Evolutionary conservation across 2,113 vertebrate genomes (phyloP).

Genomic region (Pogona vitticeps): DNA sequence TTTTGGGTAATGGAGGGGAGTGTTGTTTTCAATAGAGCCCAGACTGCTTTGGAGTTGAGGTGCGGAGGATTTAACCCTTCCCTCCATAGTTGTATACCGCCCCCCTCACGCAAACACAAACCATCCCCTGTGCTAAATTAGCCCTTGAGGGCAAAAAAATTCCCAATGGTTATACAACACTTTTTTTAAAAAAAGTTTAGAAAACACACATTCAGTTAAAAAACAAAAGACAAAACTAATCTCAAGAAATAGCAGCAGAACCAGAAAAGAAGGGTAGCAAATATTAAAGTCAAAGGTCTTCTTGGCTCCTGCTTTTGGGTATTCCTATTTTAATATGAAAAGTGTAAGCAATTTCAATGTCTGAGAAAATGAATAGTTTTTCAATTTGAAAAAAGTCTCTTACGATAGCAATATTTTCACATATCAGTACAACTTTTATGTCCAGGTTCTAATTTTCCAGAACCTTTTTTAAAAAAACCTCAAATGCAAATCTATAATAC

Average conservation of each 20-base stretch:
- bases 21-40: not conserved
- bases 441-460: not conserved
- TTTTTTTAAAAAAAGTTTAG: not conserved
- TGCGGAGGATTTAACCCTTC: not conserved
- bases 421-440: not conserved
- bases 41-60: not conserved
- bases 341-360: too few species aligned
- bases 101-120: too few species aligned
- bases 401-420: not conserved
- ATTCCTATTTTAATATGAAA: not conserved
- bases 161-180: too few species aligned
- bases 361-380: not conserved
- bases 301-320: not conserved
- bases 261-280: not conserved
- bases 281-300: not conserved
- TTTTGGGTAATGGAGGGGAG: too few species aligned
- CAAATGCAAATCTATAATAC: too few species aligned
- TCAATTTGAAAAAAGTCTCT: not conserved
- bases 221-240: not conserved
- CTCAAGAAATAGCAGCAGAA: not conserved
- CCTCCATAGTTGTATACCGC: too few species aligned
- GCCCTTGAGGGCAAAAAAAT: not conserved
- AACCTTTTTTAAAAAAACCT: not conserved
- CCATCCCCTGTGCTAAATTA: not conserved
- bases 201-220: not conserved